Base-by-base conservation (phyloP, 2,113 vertebrate genomes). In the Rattus rattus region DNA sequence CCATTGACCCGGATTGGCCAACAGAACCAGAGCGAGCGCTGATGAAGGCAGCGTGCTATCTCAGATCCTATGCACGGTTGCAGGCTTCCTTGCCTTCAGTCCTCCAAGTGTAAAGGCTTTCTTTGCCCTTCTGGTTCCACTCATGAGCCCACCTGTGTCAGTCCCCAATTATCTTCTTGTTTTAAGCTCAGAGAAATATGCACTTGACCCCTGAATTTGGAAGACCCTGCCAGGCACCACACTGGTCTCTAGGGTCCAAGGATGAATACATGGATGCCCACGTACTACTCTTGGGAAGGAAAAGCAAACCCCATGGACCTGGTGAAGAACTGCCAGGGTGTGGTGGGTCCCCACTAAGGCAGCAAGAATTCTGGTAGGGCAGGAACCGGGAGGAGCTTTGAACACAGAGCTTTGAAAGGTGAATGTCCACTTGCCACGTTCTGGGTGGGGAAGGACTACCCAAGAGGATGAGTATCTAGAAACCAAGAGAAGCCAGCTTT, bases 321-420 rank as follows among this genome's bases (percentile, higher is more conserved):
- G 0, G 4, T 11, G 4, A 12, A 69, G 52, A 70, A n/a, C 8
- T 8, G 22, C 24, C 16, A 1, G 36, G 54, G 65, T 7, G 2
- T 26, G 1, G 5, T 1, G 0, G 1, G 67, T n/a, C 19, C 0
- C 0, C 47, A 43, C 47, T 11, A 10, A 39, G 49, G 7, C 33
- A 22, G 73, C 36, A 56, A 28, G 16, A 0, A 22, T 13, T 52
- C 39, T 28, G 59, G 19, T 26, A 39, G 20, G 20, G 2, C 61
- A 43, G 30, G 28, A 88, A 26, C 93, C 19, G 4, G 76, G 76
- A 93, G 39, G 77, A 70, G 47, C 24, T 4, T 28, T 4, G 10
- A 43, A 75, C 20, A 2, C 0, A 13, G n/a, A 63, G 65, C 59
- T 75, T 67, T 43, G 56, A 47, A 80, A 52, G 52, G 24, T 20